phyloP scores from a whole-genome alignment of 2,113 vertebrate species.

The Serilophus lunatus region DNA sequence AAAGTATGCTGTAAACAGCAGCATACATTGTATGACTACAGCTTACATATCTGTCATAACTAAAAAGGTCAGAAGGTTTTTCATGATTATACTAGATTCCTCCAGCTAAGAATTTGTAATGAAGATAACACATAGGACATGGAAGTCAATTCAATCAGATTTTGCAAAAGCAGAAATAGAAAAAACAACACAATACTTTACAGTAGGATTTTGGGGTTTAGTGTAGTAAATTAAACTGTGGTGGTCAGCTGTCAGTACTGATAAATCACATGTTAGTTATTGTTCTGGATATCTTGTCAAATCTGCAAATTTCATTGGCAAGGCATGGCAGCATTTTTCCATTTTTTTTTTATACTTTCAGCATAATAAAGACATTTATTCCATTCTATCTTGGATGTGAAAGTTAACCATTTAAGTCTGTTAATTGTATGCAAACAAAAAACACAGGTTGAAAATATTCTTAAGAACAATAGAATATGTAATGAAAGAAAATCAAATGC shows the following conservation, averaged over 20 bases:
- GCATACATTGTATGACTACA: background rate
- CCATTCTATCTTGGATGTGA: background rate
- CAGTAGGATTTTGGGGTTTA: background rate
- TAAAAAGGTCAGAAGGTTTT: background rate
- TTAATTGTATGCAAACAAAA: background rate
- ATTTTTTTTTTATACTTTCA: background rate
- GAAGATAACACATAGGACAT: background rate
- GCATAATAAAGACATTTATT: background rate
- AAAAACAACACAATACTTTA: background rate
- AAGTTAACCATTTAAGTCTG: background rate
- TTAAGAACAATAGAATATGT: background rate
- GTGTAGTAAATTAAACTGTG: background rate
- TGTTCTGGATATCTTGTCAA: background rate
- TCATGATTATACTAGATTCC: rapidly evolving
- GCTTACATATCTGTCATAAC: background rate
- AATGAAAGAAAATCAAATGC: background rate
- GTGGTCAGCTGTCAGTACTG: background rate
- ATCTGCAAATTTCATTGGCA: background rate
- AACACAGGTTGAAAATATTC: background rate
- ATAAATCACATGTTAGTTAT: background rate
- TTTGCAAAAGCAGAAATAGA: background rate
- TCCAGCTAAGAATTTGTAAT: background rate
- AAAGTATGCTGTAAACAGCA: background rate
- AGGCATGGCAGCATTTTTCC: background rate
- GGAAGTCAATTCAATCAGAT: background rate